Base-by-base conservation (phyloP, 2,797 vertebrate species). In the Calcarius lapponicus region DNA sequence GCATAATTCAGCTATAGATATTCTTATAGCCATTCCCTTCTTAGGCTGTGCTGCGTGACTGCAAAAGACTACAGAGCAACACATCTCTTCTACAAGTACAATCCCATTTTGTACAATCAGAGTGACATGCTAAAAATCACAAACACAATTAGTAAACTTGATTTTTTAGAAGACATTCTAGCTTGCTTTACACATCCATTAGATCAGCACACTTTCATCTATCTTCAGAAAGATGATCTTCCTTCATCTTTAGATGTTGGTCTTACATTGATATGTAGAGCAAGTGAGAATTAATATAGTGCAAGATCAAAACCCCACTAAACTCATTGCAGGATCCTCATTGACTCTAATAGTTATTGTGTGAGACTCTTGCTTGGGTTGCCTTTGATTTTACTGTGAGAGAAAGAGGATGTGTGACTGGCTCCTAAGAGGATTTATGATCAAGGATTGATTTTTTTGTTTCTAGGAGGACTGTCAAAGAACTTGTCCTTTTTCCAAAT, bases 1-100 rank as follows among this genome's bases (percentile, higher is more conserved):
- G 17, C 11, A 32, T 22, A 69, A 64, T 85, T 60, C n/a, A 47
- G 1, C 12, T 16, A 1, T 9, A 10, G 3, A 5, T 0, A 0
- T 71, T 74, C 22, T 61, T 53, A 20, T 0, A 53, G 25, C 10
- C 17, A 29, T 76, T 54, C 25, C n/a, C 14, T 51, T 75, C 78
- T 43, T 32, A 57, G 32, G 45, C 5, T 6, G 6, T 9, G n/a
- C 36, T 65, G 50, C 15, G 48, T 34, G 38, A 16, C 34, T 36
- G 17, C 7, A 84, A 43, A 78, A 17, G 36, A 18, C 10, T 7
- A 3, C 4, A 81, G 65, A 89, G 56, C 70, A 80, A 0, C 15
- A 26, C 14, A 11, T 47, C n/a, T 53, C 32, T 29, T 34, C 76
- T 60, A 24, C 42, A 89, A 75, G 34, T 45, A 12, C 11, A 74